phyloP scores from a whole-genome alignment of 92 coral and sea anemone species.

The Muricea muricata region DNA sequence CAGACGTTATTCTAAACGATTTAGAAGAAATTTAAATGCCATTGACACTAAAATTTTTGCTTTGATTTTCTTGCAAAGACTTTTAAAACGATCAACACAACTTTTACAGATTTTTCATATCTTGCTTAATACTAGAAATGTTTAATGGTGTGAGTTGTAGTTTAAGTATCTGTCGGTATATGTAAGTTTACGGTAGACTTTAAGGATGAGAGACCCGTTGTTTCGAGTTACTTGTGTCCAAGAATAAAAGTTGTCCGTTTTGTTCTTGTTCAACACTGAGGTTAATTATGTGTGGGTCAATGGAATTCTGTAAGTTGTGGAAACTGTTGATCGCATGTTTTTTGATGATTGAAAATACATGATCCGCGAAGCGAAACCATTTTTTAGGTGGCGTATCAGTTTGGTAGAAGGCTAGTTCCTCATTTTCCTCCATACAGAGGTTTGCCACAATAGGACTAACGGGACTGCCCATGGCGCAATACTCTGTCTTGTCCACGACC shows the following conservation, averaged over 20 bases:
- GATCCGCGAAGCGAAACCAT: background rate
- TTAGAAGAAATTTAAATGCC: too few relatives aligned
- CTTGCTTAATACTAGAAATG: too few relatives aligned
- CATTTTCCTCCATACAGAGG: conserved; percentile 22
- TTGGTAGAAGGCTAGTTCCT: background rate
- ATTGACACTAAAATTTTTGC: too few relatives aligned
- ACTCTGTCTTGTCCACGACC: too few relatives aligned
- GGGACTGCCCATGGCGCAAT: conserved; percentile 31
- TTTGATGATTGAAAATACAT: background rate
- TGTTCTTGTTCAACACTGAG: background rate
- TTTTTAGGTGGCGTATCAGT: background rate
- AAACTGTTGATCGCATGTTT: background rate
- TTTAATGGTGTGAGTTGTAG: too few relatives aligned
- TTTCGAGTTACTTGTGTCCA: background rate
- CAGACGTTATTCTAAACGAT: too few relatives aligned
- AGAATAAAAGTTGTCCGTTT: background rate
- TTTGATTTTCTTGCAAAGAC: too few relatives aligned
- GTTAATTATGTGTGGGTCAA: background rate
- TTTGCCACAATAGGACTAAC: conserved; percentile 9
- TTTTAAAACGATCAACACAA: too few relatives aligned
- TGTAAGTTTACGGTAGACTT: background rate
- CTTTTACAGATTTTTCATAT: too few relatives aligned
- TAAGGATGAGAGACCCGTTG: background rate
- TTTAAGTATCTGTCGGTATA: background rate
- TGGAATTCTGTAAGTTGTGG: background rate